Base-by-base conservation (phyloP, 2,888 invertebrate species). In the Lithophane socia region DNA sequence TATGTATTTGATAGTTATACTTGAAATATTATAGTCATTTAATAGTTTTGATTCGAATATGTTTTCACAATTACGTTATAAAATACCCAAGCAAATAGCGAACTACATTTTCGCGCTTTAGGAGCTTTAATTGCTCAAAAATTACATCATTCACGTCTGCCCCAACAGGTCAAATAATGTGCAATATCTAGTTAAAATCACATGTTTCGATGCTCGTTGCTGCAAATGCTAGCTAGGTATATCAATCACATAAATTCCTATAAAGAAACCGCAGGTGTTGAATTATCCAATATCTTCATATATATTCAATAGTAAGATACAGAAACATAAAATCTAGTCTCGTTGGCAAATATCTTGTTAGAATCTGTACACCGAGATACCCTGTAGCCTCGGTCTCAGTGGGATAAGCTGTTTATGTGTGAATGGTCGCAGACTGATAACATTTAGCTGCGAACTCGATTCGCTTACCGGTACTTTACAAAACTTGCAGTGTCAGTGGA, bases 351-450 rank as follows among this genome's bases (percentile, higher is more conserved):
- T 37, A 63, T 60, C 24, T 69, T 54, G 37, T 75, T 49, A 42
- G 37, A 54, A 65, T 75, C 44, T 69, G 68, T 37, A 42, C 24
- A 56, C 79, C 52, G 60, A n/a, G 9, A 37, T 52, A 44, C n/a
- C 9, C n/a, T 42, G 44, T 24, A 13, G 18, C 5, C 18, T 67
- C 37, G 8, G 66, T 76, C 42, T 37, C 49, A 16, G 42, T 3
- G 60, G 66, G 21, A 56, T 70, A 76, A 79, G 54, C 80, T 66
- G 70, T 76, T 70, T 70, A 80, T 52, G 56, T 37, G 44, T 60
- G 60, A 80, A 70, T 80, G 60, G 61, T 61, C 37, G 42, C 65
- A 66, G n/a, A 37, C 49, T 67, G 80, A 80, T 76, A 75, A 61
- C 70, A 29, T 70, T 76, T 70, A 67, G 69, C 49, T 61, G 24